Evolutionary conservation across 2,113 vertebrate species (phyloP), one percentile per base, ranked within the genome.

Genomic region (Grantiella picta): DNA sequence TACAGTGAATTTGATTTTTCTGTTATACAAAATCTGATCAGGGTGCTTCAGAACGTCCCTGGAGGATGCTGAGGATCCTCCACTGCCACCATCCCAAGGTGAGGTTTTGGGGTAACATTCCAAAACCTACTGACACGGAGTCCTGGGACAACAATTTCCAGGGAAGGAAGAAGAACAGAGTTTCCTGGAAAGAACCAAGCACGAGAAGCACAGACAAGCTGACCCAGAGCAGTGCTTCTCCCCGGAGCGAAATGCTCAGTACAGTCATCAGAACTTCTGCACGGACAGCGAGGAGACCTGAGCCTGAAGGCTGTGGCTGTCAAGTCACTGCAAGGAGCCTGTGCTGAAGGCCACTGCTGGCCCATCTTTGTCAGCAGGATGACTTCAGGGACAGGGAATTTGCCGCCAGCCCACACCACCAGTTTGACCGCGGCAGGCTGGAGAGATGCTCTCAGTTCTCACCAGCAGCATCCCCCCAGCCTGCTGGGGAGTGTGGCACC

Each of bases 101-200:
- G 24, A 76, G 44, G 19, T 77, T 89, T 50, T 12, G 27, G 49
- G 35, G 13, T 16, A 82, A 54, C 24, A 44, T 11, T 71, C 11
- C 56, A 60, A 78, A 81, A 33, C 3, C 54, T 45, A 12, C 52
- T 16, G 7, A 59, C 23, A 16, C 0, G 9, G 64, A n/a, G 15
- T 18, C 21, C 33, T 6, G 23, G 11, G 27, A 52, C 24, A 83
- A 64, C 11, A 23, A 15, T 66, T 66, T 52, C 61, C 42, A 52
- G 38, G 66, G 68, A 56, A 82, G 38, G 11, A 57, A 90, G 80
- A 42, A 6, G 44, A 45, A 45, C 25, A 89, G 24, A 17, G 13
- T 76, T 89, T 95, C 75, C 70, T 82, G 49, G 76, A 95, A 95
- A 89, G 89, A 91, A 42, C 36, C 29, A 49, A 64, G 27, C 49